Conservation (phyloP, 2,113 vertebrate genomes). For the Ochotona curzoniae region DNA sequence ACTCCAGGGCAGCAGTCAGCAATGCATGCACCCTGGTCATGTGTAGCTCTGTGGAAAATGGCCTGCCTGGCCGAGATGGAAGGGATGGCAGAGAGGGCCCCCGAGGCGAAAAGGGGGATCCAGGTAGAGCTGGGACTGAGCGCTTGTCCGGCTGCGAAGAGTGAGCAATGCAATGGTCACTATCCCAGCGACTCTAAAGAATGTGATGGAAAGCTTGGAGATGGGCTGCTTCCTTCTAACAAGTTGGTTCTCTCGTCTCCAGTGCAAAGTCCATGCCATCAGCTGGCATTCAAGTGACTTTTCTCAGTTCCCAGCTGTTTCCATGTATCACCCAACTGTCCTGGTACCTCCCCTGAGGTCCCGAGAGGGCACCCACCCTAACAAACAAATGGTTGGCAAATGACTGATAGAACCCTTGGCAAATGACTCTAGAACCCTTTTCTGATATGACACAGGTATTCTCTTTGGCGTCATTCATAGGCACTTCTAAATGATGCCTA, state of each 20-base stretch:
- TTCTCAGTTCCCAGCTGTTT: neutral
- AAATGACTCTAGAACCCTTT: no score
- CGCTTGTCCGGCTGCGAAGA: neutral
- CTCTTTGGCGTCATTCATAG: no score
- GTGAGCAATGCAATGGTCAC: neutral
- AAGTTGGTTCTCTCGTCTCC: neutral
- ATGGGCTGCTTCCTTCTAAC: neutral
- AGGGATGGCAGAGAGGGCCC: conserved; percentile 55
- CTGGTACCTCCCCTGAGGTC: neutral
- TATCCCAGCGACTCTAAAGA: neutral
- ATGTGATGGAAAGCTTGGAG: neutral
- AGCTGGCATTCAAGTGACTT: neutral
- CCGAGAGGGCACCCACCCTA: neutral
- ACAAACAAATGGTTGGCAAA: neutral
- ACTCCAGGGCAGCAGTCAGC: neutral
- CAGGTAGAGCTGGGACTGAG: conserved; percentile 28
- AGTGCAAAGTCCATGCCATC: no score
- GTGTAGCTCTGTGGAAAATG: conserved; percentile 49
- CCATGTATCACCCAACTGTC: neutral
- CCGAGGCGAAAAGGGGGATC: conserved; percentile 65
- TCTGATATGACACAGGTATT: neutral
- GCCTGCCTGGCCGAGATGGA: conserved; percentile 75
- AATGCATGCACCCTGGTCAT: conserved; percentile 60
- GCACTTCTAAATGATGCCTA: neutral
- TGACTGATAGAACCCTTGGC: no score